Conservation (phyloP, 2,888 invertebrate genomes). For the Arrhopalites spinosus region DNA sequence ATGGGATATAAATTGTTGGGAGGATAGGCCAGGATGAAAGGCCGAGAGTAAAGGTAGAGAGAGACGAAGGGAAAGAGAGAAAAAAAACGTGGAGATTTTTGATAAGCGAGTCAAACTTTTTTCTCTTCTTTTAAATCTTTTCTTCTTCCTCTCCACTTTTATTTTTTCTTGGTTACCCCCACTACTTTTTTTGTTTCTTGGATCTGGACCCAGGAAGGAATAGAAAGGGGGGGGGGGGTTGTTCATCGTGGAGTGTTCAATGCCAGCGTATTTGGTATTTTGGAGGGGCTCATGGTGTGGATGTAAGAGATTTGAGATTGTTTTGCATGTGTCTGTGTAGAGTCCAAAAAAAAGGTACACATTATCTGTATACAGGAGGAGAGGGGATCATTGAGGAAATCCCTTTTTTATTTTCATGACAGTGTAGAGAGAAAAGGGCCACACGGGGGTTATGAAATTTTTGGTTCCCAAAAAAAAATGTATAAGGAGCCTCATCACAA, state of each 20-base stretch:
- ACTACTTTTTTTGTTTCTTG: too few species aligned
- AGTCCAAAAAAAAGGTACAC: not conserved
- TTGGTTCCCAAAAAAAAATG: not conserved
- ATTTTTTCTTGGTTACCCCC: too few species aligned
- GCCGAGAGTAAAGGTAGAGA: too few species aligned
- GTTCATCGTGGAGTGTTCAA: too few species aligned
- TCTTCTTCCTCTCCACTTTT: too few species aligned
- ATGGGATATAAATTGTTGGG: conserved; percentile 10
- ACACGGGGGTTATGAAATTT: conserved; percentile 31
- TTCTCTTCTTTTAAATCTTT: too few species aligned
- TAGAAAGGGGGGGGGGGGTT: too few species aligned
- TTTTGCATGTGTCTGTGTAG: not conserved
- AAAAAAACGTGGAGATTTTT: not conserved
- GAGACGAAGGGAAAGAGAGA: too few species aligned
- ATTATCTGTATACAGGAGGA: not conserved
- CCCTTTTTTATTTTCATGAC: conserved; percentile 32
- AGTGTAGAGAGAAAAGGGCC: conserved; percentile 12
- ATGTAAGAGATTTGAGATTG: not conserved
- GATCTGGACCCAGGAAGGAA: not conserved
- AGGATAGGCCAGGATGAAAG: not conserved
- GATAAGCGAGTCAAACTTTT: not conserved
- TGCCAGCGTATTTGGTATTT: too few species aligned
- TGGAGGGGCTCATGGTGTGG: too few species aligned
- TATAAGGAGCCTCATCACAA: not conserved
- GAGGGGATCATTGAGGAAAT: conserved; percentile 3